phyloP scores from a whole-genome alignment of 2,113 vertebrate genomes.

The Tragelaphus scriptus region DNA sequence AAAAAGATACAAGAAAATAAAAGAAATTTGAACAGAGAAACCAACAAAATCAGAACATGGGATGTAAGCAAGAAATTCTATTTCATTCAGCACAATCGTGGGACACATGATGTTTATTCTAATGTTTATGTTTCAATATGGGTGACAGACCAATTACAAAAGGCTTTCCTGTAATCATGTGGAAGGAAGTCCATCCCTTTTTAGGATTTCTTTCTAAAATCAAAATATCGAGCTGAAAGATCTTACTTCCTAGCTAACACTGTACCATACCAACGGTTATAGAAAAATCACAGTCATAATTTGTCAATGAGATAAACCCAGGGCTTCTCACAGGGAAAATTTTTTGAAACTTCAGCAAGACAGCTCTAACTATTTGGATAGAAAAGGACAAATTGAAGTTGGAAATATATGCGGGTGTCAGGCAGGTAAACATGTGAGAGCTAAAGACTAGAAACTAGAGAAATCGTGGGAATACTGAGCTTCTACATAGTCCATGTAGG shows the following conservation, averaged over 20 bases:
- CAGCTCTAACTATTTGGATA: background rate
- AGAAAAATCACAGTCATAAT: no score
- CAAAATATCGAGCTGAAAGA: background rate
- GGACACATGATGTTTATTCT: background rate
- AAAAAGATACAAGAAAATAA: background rate
- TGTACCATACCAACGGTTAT: background rate
- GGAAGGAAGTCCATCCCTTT: background rate
- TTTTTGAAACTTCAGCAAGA: no score
- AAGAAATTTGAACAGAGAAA: background rate
- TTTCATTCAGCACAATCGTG: background rate
- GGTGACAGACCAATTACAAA: background rate
- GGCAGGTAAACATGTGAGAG: background rate
- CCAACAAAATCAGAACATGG: background rate
- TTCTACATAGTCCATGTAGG: background rate
- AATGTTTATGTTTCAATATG: background rate
- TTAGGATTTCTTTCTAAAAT: background rate
- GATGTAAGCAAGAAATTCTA: background rate
- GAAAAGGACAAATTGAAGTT: background rate
- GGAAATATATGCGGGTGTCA: background rate
- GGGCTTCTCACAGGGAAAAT: no score
- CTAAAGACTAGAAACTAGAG: background rate
- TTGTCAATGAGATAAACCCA: no score
- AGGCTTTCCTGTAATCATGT: background rate
- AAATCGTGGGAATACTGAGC: background rate
- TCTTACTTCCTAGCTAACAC: background rate